Evolutionary conservation across 2,113 vertebrate genomes (phyloP), one percentile per base, ranked within the genome.

Genomic region (Mustelus asterias): DNA sequence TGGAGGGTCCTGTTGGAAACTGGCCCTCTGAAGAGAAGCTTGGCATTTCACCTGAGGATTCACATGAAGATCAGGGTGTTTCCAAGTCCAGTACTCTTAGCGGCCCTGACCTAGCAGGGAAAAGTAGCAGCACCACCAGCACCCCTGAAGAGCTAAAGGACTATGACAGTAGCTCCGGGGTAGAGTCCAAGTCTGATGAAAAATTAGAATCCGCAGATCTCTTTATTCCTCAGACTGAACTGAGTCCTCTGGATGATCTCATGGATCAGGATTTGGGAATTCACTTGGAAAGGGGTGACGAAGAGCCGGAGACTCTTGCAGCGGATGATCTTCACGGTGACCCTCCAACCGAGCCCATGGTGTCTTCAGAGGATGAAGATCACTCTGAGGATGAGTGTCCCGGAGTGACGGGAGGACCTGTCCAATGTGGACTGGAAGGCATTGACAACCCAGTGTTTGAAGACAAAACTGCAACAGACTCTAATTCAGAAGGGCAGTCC

Each of bases 241-340:
- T 97, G 0, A 80, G 3, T 96, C 95, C 54, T 93, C 94, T 22
- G 41, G 97, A 97, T 92, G 96, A 96, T 14, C 97, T 98, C 88
- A 96, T 97, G 96, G 98, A 98, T 22, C 98, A 98, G 96, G 98
- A 98, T 96, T 96, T 98, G 37, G 98, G 98, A 33, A 98, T 98
- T 89, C 98, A 98, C 96, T 96, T 98, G 95, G 96, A 97, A 96
- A 97, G 48, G 78, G 96, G 85, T 24, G 98, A 98, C 5, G 97
- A 97, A 58, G 98, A 98, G 94, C 96, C 97, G 0, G 97, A 97
- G 95, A 97, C 97, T 24, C 96, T 97, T 11, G 97, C 97, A 2
- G 97, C 97, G 3, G 97, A 97, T 85, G 97, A 98, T 54, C 96
- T 97, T 16, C 86, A 97, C 5, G 97, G 97, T 1, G 97, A 97